phyloP scores from a whole-genome alignment of 2,888 invertebrate species.

The Aphodius granarius region DNA sequence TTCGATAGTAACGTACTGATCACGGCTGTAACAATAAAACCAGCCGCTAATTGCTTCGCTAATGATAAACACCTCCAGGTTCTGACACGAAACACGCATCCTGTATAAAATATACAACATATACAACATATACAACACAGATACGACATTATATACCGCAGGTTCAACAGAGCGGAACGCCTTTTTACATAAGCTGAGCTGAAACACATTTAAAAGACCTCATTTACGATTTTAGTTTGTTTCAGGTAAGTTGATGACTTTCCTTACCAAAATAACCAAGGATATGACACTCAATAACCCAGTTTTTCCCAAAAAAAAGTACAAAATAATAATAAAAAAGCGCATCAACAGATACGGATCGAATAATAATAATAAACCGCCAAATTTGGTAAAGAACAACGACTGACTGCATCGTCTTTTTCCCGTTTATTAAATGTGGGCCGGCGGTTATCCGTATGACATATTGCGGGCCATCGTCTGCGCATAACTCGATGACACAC shows the following conservation, averaged over 20 bases:
- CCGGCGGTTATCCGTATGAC: neutral
- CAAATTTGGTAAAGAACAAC: neutral
- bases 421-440: neutral
- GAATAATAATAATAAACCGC: neutral
- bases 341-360: too few relatives aligned
- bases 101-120: neutral
- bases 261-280: neutral
- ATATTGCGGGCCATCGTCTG: neutral
- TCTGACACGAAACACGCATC: constrained; percentile 4
- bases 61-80: constrained; percentile 4
- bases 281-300: neutral
- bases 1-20: neutral
- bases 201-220: too few relatives aligned
- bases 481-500: neutral
- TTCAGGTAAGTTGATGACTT: neutral
- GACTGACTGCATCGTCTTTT: neutral
- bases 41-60: neutral
- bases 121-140: too few relatives aligned
- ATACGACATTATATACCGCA: neutral
- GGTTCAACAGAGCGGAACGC: neutral
- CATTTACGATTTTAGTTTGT: neutral
- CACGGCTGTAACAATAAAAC: neutral
- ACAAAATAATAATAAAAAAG: too few relatives aligned
- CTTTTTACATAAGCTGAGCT: neutral
- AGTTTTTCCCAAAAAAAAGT: too few relatives aligned